Percentiles rank a stretch among this genome's conserved stretches.
These are phyloP conservation scores for Emys orbicularis DNA, from an alignment of 2,797 vertebrate species.

Conservation along the genomic window DNA sequence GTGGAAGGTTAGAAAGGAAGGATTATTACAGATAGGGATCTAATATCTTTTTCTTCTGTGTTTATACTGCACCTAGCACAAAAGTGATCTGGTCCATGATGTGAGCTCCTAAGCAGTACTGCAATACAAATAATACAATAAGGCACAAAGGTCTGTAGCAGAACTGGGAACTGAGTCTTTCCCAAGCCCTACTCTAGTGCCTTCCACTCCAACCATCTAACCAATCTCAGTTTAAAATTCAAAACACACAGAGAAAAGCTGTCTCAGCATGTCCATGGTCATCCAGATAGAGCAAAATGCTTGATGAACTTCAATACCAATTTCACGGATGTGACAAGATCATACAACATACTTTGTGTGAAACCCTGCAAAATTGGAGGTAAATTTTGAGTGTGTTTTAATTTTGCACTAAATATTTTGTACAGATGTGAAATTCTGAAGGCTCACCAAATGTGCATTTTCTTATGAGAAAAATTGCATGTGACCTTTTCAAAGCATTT, in stretches of 20 bases:
- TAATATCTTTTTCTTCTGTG: neutral
- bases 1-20: neutral
- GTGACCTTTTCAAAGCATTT: neutral
- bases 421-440: neutral
- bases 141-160: neutral
- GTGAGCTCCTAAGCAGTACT: neutral
- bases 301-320: neutral
- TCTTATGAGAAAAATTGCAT: neutral
- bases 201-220: neutral
- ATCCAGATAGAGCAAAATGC: neutral
- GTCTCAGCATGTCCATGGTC: neutral
- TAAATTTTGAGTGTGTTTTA: slow-evolving; percentile 2
- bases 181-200: neutral
- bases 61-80: neutral
- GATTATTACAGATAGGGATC: neutral
- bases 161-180: neutral
- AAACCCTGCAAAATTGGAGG: neutral
- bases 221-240: neutral
- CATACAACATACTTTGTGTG: neutral
- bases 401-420: neutral
- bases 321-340: neutral
- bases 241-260: neutral
- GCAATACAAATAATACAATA: neutral
- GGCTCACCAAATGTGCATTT: neutral
- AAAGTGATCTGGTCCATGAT: neutral